These are phyloP conservation scores for Pygoscelis adeliae DNA, from an alignment of 2,113 vertebrate species.

Conservation along the genomic window DNA sequence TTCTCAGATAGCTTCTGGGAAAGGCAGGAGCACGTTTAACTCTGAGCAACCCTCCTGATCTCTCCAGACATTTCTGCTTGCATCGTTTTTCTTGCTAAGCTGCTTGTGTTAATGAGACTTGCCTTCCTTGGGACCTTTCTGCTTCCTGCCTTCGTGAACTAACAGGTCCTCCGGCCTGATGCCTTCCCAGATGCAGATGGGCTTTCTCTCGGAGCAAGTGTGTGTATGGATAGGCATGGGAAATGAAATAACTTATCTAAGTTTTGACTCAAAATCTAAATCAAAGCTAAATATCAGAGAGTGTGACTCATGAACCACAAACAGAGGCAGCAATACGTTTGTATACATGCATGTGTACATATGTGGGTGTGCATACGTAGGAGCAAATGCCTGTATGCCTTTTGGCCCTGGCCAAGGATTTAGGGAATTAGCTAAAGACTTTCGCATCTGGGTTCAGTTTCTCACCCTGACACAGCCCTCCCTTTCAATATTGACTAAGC, in stretches of 20 bases:
- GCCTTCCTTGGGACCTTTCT: neutral
- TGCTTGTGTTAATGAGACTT: neutral
- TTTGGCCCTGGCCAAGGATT: neutral
- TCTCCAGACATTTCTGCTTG: neutral
- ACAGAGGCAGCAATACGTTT: neutral
- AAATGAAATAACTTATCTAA: neutral
- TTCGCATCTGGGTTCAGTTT: neutral
- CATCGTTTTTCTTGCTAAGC: neutral
- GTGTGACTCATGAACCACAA: neutral
- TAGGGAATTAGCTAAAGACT: neutral
- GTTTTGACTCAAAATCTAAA: neutral
- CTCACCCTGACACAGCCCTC: neutral
- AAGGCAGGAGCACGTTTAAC: neutral
- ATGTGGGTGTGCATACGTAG: too few species aligned
- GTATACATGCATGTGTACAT: neutral
- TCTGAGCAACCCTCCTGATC: neutral
- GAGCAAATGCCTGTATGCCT: neutral
- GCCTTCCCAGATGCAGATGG: neutral
- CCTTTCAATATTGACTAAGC: neutral
- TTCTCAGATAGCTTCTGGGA: neutral
- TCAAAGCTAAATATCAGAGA: neutral
- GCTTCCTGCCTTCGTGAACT: neutral
- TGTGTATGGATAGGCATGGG: accelerated
- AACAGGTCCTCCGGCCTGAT: neutral
- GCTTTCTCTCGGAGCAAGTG: neutral